phyloP scores from a whole-genome alignment of 30 jellyfish, hydroid and myxozoan species.

The Aurelia aurita region DNA sequence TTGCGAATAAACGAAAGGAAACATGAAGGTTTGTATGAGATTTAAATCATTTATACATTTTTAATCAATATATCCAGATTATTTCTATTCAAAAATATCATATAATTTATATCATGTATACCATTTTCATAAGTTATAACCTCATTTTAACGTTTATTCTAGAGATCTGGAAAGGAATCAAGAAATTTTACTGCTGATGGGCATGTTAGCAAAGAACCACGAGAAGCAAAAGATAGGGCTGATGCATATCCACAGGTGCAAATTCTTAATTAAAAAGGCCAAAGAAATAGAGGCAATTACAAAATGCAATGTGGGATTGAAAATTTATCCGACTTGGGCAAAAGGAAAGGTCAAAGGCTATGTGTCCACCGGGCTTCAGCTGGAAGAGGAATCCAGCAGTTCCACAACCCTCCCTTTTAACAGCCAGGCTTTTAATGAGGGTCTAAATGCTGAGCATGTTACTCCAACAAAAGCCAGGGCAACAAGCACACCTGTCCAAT shows the following conservation, averaged over 20 bases:
- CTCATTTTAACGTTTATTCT: neutral
- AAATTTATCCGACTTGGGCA: slow-evolving; percentile 9
- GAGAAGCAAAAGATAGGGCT: slow-evolving; percentile 5
- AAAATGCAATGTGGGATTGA: neutral
- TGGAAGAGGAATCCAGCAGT: neutral
- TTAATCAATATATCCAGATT: neutral
- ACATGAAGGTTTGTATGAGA: neutral
- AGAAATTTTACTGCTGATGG: slow-evolving; percentile 4
- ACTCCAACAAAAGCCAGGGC: neutral
- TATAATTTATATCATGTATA: too few relatives aligned
- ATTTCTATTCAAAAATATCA: too few relatives aligned
- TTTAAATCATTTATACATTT: neutral
- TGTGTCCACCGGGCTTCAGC: slow-evolving; percentile 1
- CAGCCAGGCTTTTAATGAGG: neutral
- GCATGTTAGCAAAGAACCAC: neutral
- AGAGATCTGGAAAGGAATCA: slow-evolving; percentile 13
- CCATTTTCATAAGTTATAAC: too few relatives aligned
- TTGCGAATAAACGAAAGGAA: neutral
- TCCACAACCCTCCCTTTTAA: neutral
- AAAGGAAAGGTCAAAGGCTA: slow-evolving; percentile 3
- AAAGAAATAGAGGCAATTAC: slow-evolving; percentile 5
- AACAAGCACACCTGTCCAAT: slow-evolving; percentile 5
- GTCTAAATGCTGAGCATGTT: neutral
- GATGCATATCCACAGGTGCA: slow-evolving; percentile 5
- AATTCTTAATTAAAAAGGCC: neutral